These are phyloP conservation scores for Papilio machaon DNA, from an alignment of 1,140 invertebrate genomes.

Conservation along the genomic window DNA sequence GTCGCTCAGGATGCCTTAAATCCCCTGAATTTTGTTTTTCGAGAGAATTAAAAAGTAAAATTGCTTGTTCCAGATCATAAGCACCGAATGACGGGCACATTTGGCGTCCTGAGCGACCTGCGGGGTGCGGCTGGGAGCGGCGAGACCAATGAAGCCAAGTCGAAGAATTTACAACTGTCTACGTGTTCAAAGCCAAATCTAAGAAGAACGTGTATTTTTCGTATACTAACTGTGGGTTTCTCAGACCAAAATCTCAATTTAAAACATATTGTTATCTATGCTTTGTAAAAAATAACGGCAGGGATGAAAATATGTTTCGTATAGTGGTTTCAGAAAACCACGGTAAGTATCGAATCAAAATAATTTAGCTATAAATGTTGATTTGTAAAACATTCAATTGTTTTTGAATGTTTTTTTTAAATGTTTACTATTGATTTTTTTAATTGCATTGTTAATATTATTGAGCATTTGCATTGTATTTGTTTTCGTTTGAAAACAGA, in stretches of 20 bases:
- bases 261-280: not conserved
- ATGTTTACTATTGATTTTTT: too few species aligned
- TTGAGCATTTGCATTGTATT: too few species aligned
- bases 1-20: slow-evolving; percentile 74
- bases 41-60: slow-evolving; percentile 70
- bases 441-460: too few species aligned
- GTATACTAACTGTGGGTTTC: not conserved
- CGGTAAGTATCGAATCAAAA: too few species aligned
- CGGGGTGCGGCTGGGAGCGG: slow-evolving; percentile 40
- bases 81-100: slow-evolving; percentile 72
- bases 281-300: too few species aligned
- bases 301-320: too few species aligned
- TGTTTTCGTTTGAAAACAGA: too few species aligned
- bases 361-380: too few species aligned
- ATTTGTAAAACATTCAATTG: too few species aligned
- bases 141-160: not conserved
- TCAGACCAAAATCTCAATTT: not conserved
- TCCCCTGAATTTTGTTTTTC: slow-evolving; percentile 50
- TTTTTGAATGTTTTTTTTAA: too few species aligned
- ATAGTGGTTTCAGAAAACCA: too few species aligned
- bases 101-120: slow-evolving; percentile 76
- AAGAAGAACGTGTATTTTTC: not conserved
- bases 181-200: not conserved
- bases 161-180: not conserved
- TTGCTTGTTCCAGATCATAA: slow-evolving; percentile 79